Base-by-base conservation (phyloP, 1,140 invertebrate species). In the Steinernema feltiae region DNA sequence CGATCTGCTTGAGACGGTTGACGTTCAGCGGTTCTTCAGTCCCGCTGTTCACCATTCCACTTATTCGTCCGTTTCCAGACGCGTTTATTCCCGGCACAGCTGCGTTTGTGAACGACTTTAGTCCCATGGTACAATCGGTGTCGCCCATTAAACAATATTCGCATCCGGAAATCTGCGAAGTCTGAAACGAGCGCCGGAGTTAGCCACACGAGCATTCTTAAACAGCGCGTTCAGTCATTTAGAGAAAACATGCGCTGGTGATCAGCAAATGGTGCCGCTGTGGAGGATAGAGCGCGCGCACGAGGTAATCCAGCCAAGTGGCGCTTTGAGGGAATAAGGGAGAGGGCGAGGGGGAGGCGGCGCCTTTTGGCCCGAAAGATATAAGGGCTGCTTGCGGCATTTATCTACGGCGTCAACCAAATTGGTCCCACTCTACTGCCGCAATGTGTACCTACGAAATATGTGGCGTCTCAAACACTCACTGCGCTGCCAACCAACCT, bases 231-330 rank as follows among this genome's bases (percentile, higher is more conserved):
- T n/a, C n/a, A n/a, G n/a, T n/a, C n/a, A n/a, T n/a, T n/a, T n/a
- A n/a, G n/a, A n/a, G 24, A 63, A 27, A 3, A 27, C 15, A 63
- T 63, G 53, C 2, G 15, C 53, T 15, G 12, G 15, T 41, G 35
- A 41, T 15, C 24, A 63, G 12, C 53, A 63, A 27, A n/a, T 63
- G 24, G 24, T 27, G 53, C 15, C 53, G 53, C 2, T 63, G 53
- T 27, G 53, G 53, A 46, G 53, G 53, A 63, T 63, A 63, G 53
- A 63, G 53, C 7, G 24, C 53, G 53, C 53, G 53, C 53, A 63
- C 53, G 53, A 63, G 53, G 53, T 63, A 63, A 63, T 63, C 53
- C 53, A 63, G 53, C 53, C 53, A 63, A 63, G 53, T 63, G 53
- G 53, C 53, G 53, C 53, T 17, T 63, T 63, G 53, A 63, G 53